Evolutionary conservation across 1,140 invertebrate species (phyloP), one percentile per base, ranked within the genome.

Genomic region (Bombus affinis): DNA sequence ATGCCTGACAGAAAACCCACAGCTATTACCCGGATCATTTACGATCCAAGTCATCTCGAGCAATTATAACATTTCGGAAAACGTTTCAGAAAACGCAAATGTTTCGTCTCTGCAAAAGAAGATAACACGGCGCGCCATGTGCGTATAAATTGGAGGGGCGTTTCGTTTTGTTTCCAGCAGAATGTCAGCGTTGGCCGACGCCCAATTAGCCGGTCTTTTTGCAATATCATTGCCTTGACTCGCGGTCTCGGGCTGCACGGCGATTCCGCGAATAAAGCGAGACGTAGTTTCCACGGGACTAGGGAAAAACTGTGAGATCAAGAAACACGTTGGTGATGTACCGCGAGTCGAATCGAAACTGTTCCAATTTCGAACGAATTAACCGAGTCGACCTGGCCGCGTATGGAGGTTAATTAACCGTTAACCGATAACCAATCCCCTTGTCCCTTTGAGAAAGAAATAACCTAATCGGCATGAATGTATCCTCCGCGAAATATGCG

Each of bases 131-230:
- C 32, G n/a, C 37, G 18, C 18, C 59, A 28, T 35, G 8, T 22
- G 42, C 32, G n/a, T 65, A 32, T 53, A 42, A 9, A 72, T 25
- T 10, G 76, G 5, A 8, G 22, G 44, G 47, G 66, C n/a, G n/a
- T 68, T 35, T 79, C 75, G 68, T 81, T 53, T 84, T 39, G 68
- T 83, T 86, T 68, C 5, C 39, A 35, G 42, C 59, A 22, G 65
- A 88, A 80, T 65, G 68, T 37, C 79, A 44, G 25, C 32, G 62
- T 90, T 91, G 89, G 89, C 89, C 42, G 5, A 25, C 59, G 81
- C 71, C 86, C 89, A 91, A 90, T 90, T 82, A 84, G 71, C 28
- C 81, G 53, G 57, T 76, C 81, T 86, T 85, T 90, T 86, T 74
- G 89, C 77, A 68, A 75, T 53, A 88, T 86, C 74, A 53, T 66